A percentile compares a stretch with the other conserved stretches of the same genome.
These are phyloP conservation scores for Nesogale talazaci DNA, from an alignment of 2,113 vertebrate species.

Conservation along the genomic window DNA sequence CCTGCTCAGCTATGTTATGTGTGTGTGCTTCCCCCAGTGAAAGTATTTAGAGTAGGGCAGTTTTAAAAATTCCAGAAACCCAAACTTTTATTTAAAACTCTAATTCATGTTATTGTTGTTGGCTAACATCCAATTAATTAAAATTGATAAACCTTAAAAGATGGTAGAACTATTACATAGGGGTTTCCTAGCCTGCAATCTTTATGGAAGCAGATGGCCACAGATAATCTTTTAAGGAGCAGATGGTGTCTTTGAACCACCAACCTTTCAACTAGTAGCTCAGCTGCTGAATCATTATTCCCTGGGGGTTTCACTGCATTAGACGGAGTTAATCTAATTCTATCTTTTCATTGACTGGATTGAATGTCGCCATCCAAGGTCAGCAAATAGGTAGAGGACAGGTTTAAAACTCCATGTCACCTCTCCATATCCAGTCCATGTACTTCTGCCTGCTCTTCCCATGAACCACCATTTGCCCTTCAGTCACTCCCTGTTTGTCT, in stretches of 20 bases:
- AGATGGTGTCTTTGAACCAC: background rate
- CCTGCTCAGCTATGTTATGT: background rate
- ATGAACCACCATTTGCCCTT: background rate
- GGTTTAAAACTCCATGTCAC: rapidly evolving
- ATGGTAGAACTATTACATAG: background rate
- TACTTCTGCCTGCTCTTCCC: background rate
- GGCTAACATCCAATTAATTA: background rate
- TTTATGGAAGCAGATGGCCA: background rate
- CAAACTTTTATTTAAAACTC: background rate
- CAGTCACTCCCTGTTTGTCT: background rate
- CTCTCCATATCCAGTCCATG: rapidly evolving
- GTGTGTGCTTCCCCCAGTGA: background rate
- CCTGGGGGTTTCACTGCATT: background rate
- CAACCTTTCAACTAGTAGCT: background rate
- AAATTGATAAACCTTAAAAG: background rate
- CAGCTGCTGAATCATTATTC: background rate
- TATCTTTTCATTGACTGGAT: background rate
- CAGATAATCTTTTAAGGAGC: background rate
- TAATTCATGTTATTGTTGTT: background rate
- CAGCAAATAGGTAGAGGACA: background rate
- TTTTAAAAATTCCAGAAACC: background rate
- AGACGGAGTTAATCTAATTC: background rate
- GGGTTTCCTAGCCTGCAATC: background rate
- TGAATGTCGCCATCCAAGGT: background rate
- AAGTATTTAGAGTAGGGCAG: background rate